A percentile compares a stretch with the other conserved stretches of the same genome.
Evolutionary conservation across 2,113 vertebrate genomes (phyloP).

Genomic region (Lophotis ruficrista): DNA sequence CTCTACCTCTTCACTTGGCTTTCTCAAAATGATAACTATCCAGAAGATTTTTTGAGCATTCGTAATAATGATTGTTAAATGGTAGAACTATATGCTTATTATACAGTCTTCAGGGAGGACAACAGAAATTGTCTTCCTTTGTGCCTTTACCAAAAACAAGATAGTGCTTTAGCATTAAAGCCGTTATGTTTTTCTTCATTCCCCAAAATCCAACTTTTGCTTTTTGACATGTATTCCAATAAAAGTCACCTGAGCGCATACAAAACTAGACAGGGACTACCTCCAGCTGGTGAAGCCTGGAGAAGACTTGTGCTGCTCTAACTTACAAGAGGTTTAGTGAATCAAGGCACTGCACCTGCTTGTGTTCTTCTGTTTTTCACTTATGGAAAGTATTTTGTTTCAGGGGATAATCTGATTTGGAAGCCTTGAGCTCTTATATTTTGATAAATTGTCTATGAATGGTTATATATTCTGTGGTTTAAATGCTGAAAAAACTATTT

Average conservation of each 20-base stretch:
- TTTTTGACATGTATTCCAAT: not conserved
- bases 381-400: not conserved
- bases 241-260: not conserved
- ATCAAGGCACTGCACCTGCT: not conserved
- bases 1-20: not conserved
- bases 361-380: not conserved
- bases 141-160: not conserved
- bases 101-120: not conserved
- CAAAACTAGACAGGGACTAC: not conserved
- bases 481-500: not conserved
- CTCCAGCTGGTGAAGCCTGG: not conserved
- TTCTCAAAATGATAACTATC: not conserved
- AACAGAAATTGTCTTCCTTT: not conserved
- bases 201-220: not conserved
- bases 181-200: not conserved
- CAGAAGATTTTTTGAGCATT: not conserved
- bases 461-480: not conserved
- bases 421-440: not conserved
- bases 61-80: not conserved
- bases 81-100: not conserved
- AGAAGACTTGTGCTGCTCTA: not conserved
- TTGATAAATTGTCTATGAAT: not conserved
- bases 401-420: not conserved
- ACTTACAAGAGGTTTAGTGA: not conserved
- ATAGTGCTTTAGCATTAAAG: not conserved